A percentile compares a stretch with the other conserved stretches of the same genome.
Conservation (phyloP, 2,797 vertebrate species). For the Spinus pinus region DNA sequence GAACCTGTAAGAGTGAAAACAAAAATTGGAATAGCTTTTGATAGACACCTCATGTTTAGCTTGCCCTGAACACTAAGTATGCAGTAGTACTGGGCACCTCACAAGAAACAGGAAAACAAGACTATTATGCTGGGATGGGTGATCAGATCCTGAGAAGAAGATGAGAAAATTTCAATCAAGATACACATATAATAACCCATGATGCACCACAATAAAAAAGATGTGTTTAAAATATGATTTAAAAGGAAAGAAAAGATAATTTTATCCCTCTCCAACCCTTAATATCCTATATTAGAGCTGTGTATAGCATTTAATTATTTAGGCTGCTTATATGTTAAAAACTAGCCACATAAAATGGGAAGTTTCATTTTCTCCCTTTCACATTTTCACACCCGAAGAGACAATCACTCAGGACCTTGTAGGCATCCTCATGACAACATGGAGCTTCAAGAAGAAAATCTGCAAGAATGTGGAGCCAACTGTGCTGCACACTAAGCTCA, state of each 20-base stretch:
- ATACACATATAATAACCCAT: neutral
- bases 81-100: neutral
- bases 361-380: neutral
- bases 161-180: neutral
- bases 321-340: neutral
- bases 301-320: neutral
- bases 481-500: neutral
- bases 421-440: neutral
- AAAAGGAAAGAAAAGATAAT: neutral
- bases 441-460: neutral
- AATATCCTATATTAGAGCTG: neutral
- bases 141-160: neutral
- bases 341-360: neutral
- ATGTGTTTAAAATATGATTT: neutral
- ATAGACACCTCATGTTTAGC: neutral
- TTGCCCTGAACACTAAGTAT: neutral
- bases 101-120: neutral
- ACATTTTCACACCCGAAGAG: neutral
- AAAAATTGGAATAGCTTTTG: neutral
- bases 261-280: neutral
- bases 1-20: neutral
- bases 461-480: neutral
- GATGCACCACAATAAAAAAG: neutral
- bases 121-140: neutral
- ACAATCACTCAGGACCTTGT: neutral